Conservation (phyloP, 2,797 vertebrate species). For the Acanthurus leucopareius region DNA sequence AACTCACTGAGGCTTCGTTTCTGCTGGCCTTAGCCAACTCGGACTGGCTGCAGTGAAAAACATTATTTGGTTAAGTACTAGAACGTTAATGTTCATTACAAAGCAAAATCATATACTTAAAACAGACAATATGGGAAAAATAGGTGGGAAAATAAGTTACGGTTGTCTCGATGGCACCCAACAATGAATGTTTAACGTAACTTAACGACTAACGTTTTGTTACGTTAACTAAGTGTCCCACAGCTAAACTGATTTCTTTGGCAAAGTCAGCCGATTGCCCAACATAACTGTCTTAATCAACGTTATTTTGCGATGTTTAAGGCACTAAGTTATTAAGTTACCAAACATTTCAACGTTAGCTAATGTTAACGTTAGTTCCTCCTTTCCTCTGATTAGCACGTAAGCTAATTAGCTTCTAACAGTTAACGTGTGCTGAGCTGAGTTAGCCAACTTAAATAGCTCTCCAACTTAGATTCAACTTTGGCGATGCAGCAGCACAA, state of each 20-base stretch:
- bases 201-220: background rate
- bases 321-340: background rate
- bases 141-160: background rate
- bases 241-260: background rate
- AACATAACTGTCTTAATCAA: conserved; percentile 4
- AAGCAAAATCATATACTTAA: background rate
- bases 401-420: conserved; percentile 71
- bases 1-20: conserved; percentile 1
- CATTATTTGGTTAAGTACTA: background rate
- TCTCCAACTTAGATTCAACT: conserved; percentile 71
- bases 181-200: background rate
- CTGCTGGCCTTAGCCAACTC: conserved; percentile 43
- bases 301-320: background rate
- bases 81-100: conserved; percentile 3
- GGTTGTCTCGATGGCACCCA: background rate
- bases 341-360: background rate
- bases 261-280: conserved; percentile 1
- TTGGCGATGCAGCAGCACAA: conserved; percentile 53
- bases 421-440: conserved; percentile 47
- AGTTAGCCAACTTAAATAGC: conserved; percentile 65
- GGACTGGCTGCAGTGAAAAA: conserved; percentile 15
- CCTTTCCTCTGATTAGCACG: conserved; percentile 64
- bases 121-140: accelerated
- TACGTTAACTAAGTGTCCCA: background rate
- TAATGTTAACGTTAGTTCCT: conserved; percentile 65